phyloP scores from a whole-genome alignment of 2,888 invertebrate species.

The Microctonus aethiopoides region DNA sequence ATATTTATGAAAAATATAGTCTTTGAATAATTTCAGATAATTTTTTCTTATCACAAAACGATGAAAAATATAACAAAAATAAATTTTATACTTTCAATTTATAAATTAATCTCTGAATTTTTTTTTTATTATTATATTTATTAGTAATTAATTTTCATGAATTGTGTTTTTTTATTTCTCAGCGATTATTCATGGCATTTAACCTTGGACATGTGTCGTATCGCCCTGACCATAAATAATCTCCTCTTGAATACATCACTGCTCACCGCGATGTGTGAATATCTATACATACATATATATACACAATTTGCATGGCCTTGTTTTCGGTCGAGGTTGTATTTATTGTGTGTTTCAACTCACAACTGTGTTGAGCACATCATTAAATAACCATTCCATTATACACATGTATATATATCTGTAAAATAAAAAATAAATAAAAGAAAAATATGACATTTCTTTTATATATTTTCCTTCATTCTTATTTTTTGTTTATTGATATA shows the following conservation, averaged over 20 bases:
- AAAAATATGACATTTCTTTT: neutral
- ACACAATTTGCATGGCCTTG: conserved; percentile 18
- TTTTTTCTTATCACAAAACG: too few relatives aligned
- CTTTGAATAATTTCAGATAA: too few relatives aligned
- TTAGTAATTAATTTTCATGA: neutral
- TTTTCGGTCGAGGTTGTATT: conserved; percentile 25
- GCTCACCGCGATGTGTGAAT: conserved; percentile 4
- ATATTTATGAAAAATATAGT: too few relatives aligned
- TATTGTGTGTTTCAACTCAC: neutral
- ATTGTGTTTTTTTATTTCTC: neutral
- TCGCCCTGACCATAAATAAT: conserved; percentile 40
- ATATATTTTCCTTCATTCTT: too few relatives aligned
- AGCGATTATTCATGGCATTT: neutral
- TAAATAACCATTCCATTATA: neutral
- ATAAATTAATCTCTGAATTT: too few relatives aligned
- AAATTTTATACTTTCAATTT: too few relatives aligned
- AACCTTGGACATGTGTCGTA: conserved; percentile 36
- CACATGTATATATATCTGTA: neutral
- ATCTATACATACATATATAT: conserved; percentile 3
- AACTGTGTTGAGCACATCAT: neutral
- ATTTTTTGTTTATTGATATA: too few relatives aligned
- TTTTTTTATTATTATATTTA: neutral
- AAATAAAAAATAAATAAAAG: neutral
- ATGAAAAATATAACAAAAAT: too few relatives aligned
- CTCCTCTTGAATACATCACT: conserved; percentile 36